A percentile compares a stretch with the other conserved stretches of the same genome.
Conservation (phyloP, 2,888 invertebrate species). For the Volucella inflata region DNA sequence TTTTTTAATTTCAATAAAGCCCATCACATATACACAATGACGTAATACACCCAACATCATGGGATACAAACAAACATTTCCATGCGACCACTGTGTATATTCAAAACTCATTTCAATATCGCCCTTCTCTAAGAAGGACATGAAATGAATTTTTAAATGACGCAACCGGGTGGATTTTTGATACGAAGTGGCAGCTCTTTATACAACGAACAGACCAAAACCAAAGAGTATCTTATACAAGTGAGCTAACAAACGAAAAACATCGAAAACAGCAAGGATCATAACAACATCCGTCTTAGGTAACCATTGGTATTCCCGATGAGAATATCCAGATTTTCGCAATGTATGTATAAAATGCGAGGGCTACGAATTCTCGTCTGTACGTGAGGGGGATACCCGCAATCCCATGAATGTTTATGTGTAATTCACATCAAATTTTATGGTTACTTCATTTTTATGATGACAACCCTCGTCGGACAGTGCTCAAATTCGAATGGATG, state of each 20-base stretch:
- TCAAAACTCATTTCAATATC: slow-evolving; percentile 65
- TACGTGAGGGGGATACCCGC: slow-evolving; percentile 41
- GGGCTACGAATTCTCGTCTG: slow-evolving; percentile 2
- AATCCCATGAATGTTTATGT: slow-evolving; percentile 61
- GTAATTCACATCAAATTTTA: slow-evolving; percentile 73
- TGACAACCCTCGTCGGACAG: slow-evolving; percentile 48
- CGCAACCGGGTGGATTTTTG: not conserved
- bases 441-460: slow-evolving; percentile 74
- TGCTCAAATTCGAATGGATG: not conserved
- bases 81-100: slow-evolving; percentile 25
- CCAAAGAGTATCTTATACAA: slow-evolving; percentile 20
- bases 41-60: slow-evolving; percentile 32
- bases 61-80: slow-evolving; percentile 12
- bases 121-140: slow-evolving; percentile 36
- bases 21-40: slow-evolving; percentile 2
- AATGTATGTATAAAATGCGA: slow-evolving; percentile 10
- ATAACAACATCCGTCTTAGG: slow-evolving; percentile 53
- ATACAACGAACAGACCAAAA: slow-evolving; percentile 13
- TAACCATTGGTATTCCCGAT: slow-evolving; percentile 52
- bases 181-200: no score
- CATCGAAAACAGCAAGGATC: slow-evolving; percentile 24
- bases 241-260: slow-evolving; percentile 14
- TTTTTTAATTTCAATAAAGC: slow-evolving; percentile 52
- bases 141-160: slow-evolving; percentile 71
- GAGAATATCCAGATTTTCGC: slow-evolving; percentile 5